These are phyloP conservation scores for Xenops minutus DNA, from an alignment of 2,797 vertebrate genomes.

Conservation along the genomic window DNA sequence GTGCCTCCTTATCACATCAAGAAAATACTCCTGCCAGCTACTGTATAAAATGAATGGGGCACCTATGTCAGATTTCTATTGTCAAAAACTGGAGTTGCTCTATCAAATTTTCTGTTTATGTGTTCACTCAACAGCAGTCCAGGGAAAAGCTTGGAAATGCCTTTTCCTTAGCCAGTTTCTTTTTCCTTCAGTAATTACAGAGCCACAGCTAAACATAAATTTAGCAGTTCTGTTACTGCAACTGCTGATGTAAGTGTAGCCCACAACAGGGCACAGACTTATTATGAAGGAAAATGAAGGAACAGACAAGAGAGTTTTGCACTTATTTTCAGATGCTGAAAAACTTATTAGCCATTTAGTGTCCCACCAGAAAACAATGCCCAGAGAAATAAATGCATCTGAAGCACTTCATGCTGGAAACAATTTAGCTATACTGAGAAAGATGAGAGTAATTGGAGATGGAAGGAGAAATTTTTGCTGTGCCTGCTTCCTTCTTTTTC, in stretches of 20 bases:
- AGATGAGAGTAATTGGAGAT: neutral
- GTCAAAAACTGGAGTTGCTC: neutral
- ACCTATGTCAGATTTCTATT: neutral
- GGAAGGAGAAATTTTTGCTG: neutral
- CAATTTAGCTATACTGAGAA: conserved; percentile 30
- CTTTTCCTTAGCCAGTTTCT: conserved; percentile 19
- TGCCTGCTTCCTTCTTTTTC: neutral
- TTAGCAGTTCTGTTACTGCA: conserved; percentile 19
- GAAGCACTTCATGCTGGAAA: neutral
- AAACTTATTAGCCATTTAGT: conserved; percentile 30
- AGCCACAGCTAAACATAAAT: conserved; percentile 44
- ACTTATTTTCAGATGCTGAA: conserved; percentile 11
- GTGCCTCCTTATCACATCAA: neutral
- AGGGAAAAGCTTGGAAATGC: conserved; percentile 2
- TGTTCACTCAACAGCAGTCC: conserved; percentile 25
- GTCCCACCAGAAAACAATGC: conserved; percentile 12
- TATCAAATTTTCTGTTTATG: conserved; percentile 12
- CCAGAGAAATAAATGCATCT: conserved; percentile 36
- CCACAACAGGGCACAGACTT: neutral
- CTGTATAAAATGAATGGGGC: neutral
- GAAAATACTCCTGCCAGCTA: neutral
- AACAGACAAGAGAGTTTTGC: neutral
- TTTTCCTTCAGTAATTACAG: conserved; percentile 30
- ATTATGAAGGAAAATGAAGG: neutral
- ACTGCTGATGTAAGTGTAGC: conserved; percentile 11